A percentile compares a stretch with the other conserved stretches of the same genome.
Conservation (phyloP, 2,113 vertebrate species). For the Pachycephala philippinensis region DNA sequence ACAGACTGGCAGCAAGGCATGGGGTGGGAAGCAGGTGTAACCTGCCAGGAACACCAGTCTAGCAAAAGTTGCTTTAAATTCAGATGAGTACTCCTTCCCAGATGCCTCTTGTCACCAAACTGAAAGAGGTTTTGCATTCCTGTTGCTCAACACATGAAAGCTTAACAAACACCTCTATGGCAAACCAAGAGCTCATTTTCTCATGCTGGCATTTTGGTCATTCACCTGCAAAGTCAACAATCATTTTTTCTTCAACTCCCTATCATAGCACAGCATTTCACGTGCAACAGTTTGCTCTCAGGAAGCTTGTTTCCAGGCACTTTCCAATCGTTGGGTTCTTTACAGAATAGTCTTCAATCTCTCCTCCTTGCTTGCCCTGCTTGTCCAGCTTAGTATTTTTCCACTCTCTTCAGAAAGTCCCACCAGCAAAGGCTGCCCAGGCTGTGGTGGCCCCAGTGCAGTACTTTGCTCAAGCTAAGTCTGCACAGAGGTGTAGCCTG, state of each 20-base stretch:
- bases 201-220: background rate
- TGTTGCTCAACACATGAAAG: background rate
- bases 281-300: background rate
- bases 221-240: background rate
- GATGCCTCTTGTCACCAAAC: background rate
- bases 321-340: background rate
- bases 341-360: background rate
- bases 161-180: background rate
- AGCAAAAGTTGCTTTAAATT: constrained; percentile 13
- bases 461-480: background rate
- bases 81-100: background rate
- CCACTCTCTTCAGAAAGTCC: background rate
- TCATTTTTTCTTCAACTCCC: background rate
- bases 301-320: background rate
- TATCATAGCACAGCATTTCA: background rate
- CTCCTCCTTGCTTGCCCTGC: background rate
- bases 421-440: background rate
- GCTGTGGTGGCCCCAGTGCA: background rate
- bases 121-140: background rate
- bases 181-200: background rate
- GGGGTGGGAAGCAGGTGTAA: constrained; percentile 55
- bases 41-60: constrained; percentile 30
- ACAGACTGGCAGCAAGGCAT: constrained; percentile 57
- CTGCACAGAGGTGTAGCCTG: background rate
- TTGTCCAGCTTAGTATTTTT: background rate